These are phyloP conservation scores for Emesis castigata DNA, from an alignment of 2,888 invertebrate genomes.

Conservation along the genomic window DNA sequence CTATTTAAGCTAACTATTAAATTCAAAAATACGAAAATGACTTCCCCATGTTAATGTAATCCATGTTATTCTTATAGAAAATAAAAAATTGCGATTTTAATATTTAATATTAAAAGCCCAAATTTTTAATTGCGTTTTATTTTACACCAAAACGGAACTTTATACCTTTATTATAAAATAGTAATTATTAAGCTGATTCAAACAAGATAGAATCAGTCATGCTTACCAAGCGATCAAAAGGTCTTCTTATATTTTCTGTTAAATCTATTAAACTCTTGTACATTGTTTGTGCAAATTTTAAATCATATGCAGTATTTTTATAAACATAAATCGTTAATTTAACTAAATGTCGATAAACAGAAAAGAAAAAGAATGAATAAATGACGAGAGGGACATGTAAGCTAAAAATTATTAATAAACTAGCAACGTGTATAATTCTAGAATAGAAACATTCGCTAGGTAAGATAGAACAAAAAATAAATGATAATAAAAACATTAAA, in stretches of 20 bases:
- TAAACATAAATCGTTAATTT: not conserved
- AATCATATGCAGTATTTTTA: not conserved
- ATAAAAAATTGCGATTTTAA: too few species aligned
- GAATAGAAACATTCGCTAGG: constrained; percentile 2
- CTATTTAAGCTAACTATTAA: too few species aligned
- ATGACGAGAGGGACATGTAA: not conserved
- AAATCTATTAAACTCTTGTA: not conserved
- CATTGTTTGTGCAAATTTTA: not conserved
- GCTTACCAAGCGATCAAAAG: not conserved
- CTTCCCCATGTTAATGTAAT: too few species aligned
- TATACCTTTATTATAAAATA: too few species aligned
- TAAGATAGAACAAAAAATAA: not conserved
- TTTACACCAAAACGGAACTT: too few species aligned
- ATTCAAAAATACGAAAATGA: too few species aligned
- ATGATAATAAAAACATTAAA: not conserved
- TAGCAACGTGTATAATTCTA: not conserved
- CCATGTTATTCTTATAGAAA: too few species aligned
- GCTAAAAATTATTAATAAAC: not conserved
- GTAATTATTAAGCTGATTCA: too few species aligned
- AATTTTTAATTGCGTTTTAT: too few species aligned
- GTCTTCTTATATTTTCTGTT: not conserved
- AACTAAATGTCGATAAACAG: not conserved
- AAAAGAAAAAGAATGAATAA: not conserved
- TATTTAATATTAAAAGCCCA: too few species aligned
- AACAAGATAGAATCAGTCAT: too few species aligned